Evolutionary conservation across 2,113 vertebrate species (phyloP).

Genomic region (Brachypteracias leptosomus): DNA sequence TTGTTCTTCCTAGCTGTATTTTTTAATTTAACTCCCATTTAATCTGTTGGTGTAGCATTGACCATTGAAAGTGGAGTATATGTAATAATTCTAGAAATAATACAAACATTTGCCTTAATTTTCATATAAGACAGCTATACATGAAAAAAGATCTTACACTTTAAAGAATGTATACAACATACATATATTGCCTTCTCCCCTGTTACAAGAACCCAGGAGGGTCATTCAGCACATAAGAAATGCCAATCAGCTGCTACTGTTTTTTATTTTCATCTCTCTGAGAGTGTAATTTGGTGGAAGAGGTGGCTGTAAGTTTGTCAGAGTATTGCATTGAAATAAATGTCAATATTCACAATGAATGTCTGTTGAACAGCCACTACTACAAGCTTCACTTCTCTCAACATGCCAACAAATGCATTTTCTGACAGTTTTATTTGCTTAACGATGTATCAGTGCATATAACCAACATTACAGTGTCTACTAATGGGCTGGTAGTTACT

Average conservation of each 20-base stretch:
- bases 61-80: not conserved
- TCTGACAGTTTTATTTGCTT: not conserved
- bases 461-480: not conserved
- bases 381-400: not conserved
- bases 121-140: not conserved
- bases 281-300: not conserved
- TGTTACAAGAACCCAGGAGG: not conserved
- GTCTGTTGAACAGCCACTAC: not conserved
- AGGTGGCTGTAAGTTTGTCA: not conserved
- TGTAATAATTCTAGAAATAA: not conserved
- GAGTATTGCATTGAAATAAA: not conserved
- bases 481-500: not conserved
- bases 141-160: not conserved
- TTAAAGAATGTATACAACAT: not conserved
- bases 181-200: not conserved
- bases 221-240: not conserved
- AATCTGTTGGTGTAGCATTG: not conserved
- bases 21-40: not conserved
- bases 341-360: not conserved
- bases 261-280: not conserved
- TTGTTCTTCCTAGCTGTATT: not conserved
- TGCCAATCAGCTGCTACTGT: not conserved
- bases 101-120: not conserved
- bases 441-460: not conserved
- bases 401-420: not conserved